Evolutionary conservation across 2,113 vertebrate species (phyloP).

Genomic region (Siphamia tubifer): DNA sequence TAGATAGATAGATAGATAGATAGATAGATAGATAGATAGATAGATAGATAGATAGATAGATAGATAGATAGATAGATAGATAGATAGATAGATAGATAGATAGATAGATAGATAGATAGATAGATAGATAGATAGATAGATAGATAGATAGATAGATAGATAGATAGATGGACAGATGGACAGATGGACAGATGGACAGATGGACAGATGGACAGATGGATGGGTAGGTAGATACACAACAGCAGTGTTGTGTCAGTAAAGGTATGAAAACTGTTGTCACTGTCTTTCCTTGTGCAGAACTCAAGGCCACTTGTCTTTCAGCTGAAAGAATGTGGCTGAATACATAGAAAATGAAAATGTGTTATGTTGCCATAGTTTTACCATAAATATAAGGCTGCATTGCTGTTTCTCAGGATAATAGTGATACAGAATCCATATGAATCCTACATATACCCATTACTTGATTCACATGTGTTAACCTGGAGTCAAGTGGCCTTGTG

Average conservation of each 20-base stretch:
- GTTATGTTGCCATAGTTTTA: not conserved
- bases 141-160: constrained; percentile 16
- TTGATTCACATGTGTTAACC: not conserved
- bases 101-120: constrained; percentile 4
- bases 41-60: constrained; percentile 22
- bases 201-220: not conserved
- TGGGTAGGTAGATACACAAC: no score
- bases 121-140: constrained; percentile 22
- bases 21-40: constrained; percentile 11
- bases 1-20: no score
- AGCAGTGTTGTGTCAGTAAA: no score
- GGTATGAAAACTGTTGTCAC: no score
- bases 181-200: not conserved
- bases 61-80: constrained; percentile 16
- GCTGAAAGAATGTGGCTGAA: constrained; percentile 12
- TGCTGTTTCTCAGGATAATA: no score
- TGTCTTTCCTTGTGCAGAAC: constrained; percentile 11
- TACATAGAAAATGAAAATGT: constrained; percentile 6
- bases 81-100: not conserved
- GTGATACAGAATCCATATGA: not conserved
- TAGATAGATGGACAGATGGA: not conserved
- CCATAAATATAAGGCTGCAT: no score
- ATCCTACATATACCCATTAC: not conserved
- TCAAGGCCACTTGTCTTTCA: constrained; percentile 27
- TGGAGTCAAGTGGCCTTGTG: constrained; percentile 11